Evolutionary conservation across 1,140 invertebrate genomes (phyloP).

Genomic region (Heterodera schachtii): DNA sequence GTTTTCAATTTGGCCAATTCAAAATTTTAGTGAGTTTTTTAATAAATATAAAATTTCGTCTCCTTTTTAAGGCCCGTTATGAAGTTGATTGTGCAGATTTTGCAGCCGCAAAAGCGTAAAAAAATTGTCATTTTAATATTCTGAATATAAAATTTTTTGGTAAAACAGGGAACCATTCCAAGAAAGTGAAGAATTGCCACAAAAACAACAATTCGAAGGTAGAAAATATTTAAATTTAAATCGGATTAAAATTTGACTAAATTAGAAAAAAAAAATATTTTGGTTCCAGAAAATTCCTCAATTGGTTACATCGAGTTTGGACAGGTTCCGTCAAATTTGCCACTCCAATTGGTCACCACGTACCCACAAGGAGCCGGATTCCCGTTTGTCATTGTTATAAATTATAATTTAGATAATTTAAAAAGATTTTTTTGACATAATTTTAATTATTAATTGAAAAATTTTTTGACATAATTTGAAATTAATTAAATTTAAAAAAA

Average conservation of each 20-base stretch:
- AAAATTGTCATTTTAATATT: background rate
- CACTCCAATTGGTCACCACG: conserved; percentile 62
- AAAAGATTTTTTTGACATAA: background rate
- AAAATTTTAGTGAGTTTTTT: conserved; percentile 48
- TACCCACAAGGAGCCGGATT: conserved; percentile 64
- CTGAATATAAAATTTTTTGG: conserved; percentile 31
- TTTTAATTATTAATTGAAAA: background rate
- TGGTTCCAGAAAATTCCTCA: conserved; percentile 44
- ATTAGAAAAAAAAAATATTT: too few relatives aligned
- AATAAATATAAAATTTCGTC: background rate
- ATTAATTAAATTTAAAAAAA: background rate
- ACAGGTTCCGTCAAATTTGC: conserved; percentile 52
- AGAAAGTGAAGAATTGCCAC: conserved; percentile 55
- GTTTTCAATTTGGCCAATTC: conserved; percentile 63
- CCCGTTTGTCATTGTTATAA: conserved; percentile 34
- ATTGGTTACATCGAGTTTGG: conserved; percentile 58
- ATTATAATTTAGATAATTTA: background rate
- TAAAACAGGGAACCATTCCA: conserved; percentile 25
- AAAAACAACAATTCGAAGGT: conserved; percentile 52
- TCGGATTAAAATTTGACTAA: too few relatives aligned
- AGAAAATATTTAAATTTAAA: too few relatives aligned
- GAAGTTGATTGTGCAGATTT: conserved; percentile 64
- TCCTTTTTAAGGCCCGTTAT: conserved; percentile 47
- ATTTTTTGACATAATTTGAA: background rate
- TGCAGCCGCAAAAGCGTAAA: conserved; percentile 37